phyloP scores from a whole-genome alignment of 2,888 invertebrate genomes.

The Rhingia rostrata region DNA sequence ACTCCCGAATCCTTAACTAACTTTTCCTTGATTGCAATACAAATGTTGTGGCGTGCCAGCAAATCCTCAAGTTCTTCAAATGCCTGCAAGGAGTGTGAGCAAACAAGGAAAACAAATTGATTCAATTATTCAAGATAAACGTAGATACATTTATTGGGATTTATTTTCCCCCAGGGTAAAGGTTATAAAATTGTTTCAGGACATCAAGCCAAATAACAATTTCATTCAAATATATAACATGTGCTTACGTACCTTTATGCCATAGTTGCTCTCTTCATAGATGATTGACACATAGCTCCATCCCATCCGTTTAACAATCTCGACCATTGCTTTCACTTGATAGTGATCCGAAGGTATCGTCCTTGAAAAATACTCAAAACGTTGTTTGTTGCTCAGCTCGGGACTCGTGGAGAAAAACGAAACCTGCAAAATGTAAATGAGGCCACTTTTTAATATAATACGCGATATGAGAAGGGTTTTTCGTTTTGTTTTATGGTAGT shows the following conservation, averaged over 20 bases:
- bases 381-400: conserved; percentile 95
- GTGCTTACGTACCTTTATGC: conserved; percentile 89
- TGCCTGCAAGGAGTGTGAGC: conserved; percentile 86
- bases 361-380: conserved; percentile 96
- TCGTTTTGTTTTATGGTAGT: too few species aligned
- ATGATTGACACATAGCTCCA: conserved; percentile 98
- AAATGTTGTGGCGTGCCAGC: conserved; percentile 92
- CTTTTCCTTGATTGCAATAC: conserved; percentile 97
- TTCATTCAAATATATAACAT: neutral
- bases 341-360: conserved; percentile 97
- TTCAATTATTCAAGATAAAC: conserved; percentile 16
- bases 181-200: conserved; percentile 1
- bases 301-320: conserved; percentile 92
- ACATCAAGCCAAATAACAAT: neutral
- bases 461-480: too few species aligned
- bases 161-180: neutral
- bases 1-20: conserved; percentile 98
- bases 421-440: conserved; percentile 85
- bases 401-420: conserved; percentile 98
- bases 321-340: conserved; percentile 97
- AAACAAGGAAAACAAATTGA: conserved; percentile 33
- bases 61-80: conserved; percentile 96
- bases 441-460: neutral
- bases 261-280: conserved; percentile 98
- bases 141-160: neutral